phyloP scores from a whole-genome alignment of 2,113 vertebrate species.

The Oreocharis arfaki region DNA sequence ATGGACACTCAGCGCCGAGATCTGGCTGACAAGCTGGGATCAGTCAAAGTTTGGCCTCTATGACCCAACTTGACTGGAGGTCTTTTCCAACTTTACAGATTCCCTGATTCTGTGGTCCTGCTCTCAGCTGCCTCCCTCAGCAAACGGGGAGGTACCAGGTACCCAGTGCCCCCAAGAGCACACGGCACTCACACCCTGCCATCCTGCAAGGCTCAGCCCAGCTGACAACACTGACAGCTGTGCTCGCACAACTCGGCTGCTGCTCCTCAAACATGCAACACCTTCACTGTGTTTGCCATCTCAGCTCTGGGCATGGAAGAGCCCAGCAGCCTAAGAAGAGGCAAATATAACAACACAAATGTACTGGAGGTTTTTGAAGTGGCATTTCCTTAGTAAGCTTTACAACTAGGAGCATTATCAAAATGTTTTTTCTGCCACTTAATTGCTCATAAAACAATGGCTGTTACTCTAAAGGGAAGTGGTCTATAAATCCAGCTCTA shows the following conservation, averaged over 20 bases:
- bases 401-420: not conserved
- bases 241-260: not conserved
- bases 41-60: rapidly evolving
- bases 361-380: not conserved
- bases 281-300: not conserved
- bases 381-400: not conserved
- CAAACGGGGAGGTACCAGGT: rapidly evolving
- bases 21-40: too few relatives aligned
- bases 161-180: not conserved
- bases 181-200: not conserved
- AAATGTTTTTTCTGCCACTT: not conserved
- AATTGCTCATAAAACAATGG: conserved; percentile 44
- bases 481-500: conserved; percentile 52
- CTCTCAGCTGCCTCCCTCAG: not conserved
- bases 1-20: not conserved
- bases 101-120: not conserved
- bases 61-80: not conserved
- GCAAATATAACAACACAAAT: not conserved
- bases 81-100: rapidly evolving
- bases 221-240: not conserved
- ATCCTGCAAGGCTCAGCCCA: not conserved
- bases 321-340: not conserved
- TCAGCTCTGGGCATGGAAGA: not conserved
- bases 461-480: conserved; percentile 33
- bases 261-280: not conserved